Evolutionary conservation across 2,888 invertebrate species (phyloP).

Genomic region (Formica aserva): DNA sequence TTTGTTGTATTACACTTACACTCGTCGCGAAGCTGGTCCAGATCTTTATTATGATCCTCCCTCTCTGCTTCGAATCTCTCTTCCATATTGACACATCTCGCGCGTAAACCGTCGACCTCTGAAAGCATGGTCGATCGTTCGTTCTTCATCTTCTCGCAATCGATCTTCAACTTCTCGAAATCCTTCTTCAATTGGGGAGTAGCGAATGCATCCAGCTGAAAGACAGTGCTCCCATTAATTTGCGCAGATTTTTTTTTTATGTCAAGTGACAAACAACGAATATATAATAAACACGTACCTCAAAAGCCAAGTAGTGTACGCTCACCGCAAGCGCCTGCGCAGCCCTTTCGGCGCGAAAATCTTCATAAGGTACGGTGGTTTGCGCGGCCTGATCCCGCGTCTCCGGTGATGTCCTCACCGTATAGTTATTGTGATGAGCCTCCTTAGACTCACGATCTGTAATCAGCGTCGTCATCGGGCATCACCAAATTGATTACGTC

Average conservation of each 20-base stretch:
- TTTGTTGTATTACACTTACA: slow-evolving; percentile 77
- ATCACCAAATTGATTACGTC: slow-evolving; percentile 67
- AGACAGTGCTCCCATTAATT: slow-evolving; percentile 50
- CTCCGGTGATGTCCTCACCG: slow-evolving; percentile 74
- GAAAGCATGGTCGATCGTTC: slow-evolving; percentile 86
- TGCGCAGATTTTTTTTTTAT: not conserved
- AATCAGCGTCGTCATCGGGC: slow-evolving; percentile 78
- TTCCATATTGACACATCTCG: slow-evolving; percentile 83
- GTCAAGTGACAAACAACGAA: not conserved
- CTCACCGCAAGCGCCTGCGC: slow-evolving; percentile 94
- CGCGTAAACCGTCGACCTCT: slow-evolving; percentile 86
- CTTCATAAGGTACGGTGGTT: slow-evolving; percentile 75
- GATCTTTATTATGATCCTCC: slow-evolving; percentile 80
- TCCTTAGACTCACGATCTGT: slow-evolving; percentile 81
- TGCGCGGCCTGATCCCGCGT: slow-evolving; percentile 86
- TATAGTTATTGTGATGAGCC: slow-evolving; percentile 53
- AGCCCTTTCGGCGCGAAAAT: slow-evolving; percentile 87
- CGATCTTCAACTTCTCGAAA: slow-evolving; percentile 86
- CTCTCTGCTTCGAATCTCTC: slow-evolving; percentile 84
- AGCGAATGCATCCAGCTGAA: slow-evolving; percentile 89
- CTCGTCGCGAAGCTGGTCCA: slow-evolving; percentile 79
- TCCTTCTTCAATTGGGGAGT: slow-evolving; percentile 87
- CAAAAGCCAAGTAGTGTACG: slow-evolving; percentile 92
- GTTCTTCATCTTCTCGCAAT: slow-evolving; percentile 86
- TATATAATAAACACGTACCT: slow-evolving; percentile 82